phyloP scores from a whole-genome alignment of 2,888 invertebrate genomes.

The Halictus ligatus region DNA sequence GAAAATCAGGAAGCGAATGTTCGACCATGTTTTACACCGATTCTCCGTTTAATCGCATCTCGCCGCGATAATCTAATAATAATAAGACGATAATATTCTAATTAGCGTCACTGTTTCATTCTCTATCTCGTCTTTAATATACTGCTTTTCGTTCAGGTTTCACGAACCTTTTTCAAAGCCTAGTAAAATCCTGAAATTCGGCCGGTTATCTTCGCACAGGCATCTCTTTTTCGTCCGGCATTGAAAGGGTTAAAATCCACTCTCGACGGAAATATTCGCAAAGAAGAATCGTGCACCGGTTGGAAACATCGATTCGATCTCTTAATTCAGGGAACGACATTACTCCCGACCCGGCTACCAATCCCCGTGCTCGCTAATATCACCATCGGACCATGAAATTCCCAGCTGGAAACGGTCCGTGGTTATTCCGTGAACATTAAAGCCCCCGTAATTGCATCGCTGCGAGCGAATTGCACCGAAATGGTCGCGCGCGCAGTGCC shows the following conservation, averaged over 20 bases:
- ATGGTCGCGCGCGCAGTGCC: constrained; percentile 50
- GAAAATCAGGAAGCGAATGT: constrained; percentile 1
- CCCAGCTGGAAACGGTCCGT: constrained; percentile 75
- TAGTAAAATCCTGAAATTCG: no score
- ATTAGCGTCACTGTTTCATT: no score
- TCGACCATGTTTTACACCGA: not conserved
- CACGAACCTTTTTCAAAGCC: no score
- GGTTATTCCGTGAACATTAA: constrained; percentile 78
- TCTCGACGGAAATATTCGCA: not conserved
- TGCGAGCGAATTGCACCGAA: constrained; percentile 75
- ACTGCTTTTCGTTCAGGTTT: no score
- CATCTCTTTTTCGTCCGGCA: no score
- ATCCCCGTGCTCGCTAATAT: constrained; percentile 72
- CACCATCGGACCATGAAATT: constrained; percentile 78
- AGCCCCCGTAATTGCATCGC: constrained; percentile 79
- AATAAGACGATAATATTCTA: no score
- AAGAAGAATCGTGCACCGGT: constrained; percentile 6
- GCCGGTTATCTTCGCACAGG: no score
- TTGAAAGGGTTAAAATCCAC: no score
- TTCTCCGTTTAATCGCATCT: constrained; percentile 6
- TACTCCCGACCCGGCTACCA: constrained; percentile 47
- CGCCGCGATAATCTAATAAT: not conserved
- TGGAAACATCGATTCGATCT: constrained; percentile 69
- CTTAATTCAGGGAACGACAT: constrained; percentile 75
- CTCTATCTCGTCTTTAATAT: no score